phyloP scores from a whole-genome alignment of 1,140 invertebrate species.

The Venustaconcha ellipsiformis region DNA sequence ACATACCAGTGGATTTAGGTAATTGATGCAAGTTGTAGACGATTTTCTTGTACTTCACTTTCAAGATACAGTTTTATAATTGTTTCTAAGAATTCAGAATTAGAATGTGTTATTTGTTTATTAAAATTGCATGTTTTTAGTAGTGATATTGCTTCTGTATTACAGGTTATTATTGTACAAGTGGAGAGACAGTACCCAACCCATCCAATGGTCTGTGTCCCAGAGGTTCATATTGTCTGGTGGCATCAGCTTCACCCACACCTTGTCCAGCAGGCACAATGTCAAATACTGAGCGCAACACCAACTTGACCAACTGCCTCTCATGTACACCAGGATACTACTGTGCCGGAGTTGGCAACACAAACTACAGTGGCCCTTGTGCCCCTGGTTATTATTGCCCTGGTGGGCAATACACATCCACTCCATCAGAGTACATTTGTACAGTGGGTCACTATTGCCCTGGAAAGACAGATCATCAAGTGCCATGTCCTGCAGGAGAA shows the following conservation, averaged over 20 bases:
- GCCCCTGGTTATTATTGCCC: conserved; percentile 62
- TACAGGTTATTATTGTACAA: conserved; percentile 54
- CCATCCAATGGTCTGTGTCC: conserved; percentile 48
- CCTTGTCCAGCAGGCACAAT: conserved; percentile 62
- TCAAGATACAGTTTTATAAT: no score
- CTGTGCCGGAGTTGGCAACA: conserved; percentile 57
- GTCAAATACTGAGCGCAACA: conserved; percentile 49
- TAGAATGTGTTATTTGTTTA: no score
- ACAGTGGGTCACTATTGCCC: conserved; percentile 63
- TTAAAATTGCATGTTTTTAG: no score
- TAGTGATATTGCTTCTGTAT: conserved; percentile 3
- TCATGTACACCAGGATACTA: conserved; percentile 61
- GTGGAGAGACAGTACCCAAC: conserved; percentile 50
- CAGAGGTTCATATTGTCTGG: conserved; percentile 54
- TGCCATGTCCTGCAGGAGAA: conserved; percentile 51
- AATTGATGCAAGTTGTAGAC: no score
- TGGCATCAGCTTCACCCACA: conserved; percentile 51
- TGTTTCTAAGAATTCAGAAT: no score
- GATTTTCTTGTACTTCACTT: no score
- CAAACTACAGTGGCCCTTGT: conserved; percentile 54
- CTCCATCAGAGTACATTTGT: conserved; percentile 60
- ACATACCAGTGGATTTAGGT: no score
- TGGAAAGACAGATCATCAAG: conserved; percentile 41
- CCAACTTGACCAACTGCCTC: conserved; percentile 49
- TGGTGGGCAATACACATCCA: conserved; percentile 53